Base-by-base conservation (phyloP, 1,140 invertebrate species). In the Neocloeon triangulifer region DNA sequence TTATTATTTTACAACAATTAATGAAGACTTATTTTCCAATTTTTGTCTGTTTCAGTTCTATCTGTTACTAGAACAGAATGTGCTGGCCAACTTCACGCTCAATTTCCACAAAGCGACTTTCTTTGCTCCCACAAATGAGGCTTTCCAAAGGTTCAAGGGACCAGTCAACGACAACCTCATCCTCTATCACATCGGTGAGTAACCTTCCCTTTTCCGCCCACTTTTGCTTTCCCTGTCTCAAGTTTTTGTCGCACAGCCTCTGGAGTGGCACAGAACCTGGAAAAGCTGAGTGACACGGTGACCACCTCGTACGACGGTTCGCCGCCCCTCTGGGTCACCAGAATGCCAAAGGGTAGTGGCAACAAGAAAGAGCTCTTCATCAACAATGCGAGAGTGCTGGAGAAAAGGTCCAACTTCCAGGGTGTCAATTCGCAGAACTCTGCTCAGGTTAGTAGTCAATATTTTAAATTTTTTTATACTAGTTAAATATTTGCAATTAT, bases 121-220 rank as follows among this genome's bases (percentile, higher is more conserved):
- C 34, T 80, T 80, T 44, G 74, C 75, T 27, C 76, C 77, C 6
- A 76, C 70, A 19, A 79, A 81, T 51, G 58, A 64, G 39, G 76
- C 75, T 19, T 80, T 79, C 51, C 71, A 79, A 49, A 62, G 61
- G 25, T 65, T 64, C 44, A 56, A 54, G 28, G 55, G 58, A 7
- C 35, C 35, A 46, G 38, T 28, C 39, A 60, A 59, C 30, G 64
- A 65, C 34, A 56, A 60, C 20, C 49, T 77, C 33, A 67, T 77
- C n/a, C 59, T 74, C 18, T 81, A 80, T 45, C 76, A 81, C 43
- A 75, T 80, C 49, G 66, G 76, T 80, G 60, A 78, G 73, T 71
- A 5, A 3, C n/a, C n/a, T n/a, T 17, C 2, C 7, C 10, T 30
- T 30, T 32, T 13, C 6, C 19, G n/a, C n/a, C n/a, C n/a, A n/a